Evolutionary conservation across 30 jellyfish, hydroid and myxozoan genomes (phyloP), one percentile per base, ranked within the genome.

Genomic region (Cassiopea andromeda): DNA sequence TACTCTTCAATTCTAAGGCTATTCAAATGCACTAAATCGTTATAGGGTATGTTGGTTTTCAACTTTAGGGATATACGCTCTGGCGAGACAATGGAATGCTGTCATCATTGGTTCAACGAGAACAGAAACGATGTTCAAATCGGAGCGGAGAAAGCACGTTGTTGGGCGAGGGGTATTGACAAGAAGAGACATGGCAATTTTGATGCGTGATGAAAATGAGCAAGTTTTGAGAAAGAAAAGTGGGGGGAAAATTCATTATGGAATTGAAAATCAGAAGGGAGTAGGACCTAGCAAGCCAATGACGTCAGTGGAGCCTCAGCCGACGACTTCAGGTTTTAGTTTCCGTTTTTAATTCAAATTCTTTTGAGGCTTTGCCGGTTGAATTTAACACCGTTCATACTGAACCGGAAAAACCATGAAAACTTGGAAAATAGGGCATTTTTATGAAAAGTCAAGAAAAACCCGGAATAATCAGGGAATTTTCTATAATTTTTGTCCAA

Each of bases 81-180:
- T 96, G 60, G 98, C 99, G 13, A 87, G 99, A 44, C 99, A 96
- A 85, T 96, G 99, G 99, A 96, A 96, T 61, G 94, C 98, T 12
- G 95, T 96, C 8, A 81, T 96, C 44, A 92, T 96, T 90, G 98
- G 99, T 43, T 98, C 99, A 4, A 97, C 94, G 48, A 74, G 90
- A 60, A 83, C 86, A 57, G 98, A 89, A 50, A 85, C 87, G 46
- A 86, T 89, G 68, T 92, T 96, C 67, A 89, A 87, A 15, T 73
- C 97, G 44, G 86, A 80, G 17, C 58, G 82, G 47, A 87, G 92
- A 75, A 96, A 90, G 87, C 99, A 77, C 46, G 99, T 96, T 60
- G 99, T 96, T 69, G 99, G 99, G 9, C 92, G 99, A 8, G 99
- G 99, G 1, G 93, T 89, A 7, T 82, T 96, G 48, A 85, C 99